These are phyloP conservation scores for Gastrophysa polygoni DNA, from an alignment of 2,888 invertebrate genomes.

Conservation along the genomic window DNA sequence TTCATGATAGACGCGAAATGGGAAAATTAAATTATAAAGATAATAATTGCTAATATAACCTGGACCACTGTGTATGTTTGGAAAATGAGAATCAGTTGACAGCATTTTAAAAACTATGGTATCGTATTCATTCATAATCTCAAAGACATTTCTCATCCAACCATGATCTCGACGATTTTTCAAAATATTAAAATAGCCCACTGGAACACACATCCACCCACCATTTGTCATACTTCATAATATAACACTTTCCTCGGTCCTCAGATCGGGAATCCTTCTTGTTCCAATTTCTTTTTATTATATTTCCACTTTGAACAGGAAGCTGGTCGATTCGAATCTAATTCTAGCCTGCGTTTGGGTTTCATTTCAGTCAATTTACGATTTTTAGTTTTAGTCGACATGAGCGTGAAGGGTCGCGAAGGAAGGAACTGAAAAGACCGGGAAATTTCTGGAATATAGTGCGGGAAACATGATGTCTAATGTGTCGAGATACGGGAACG, in stretches of 20 bases:
- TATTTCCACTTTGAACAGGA: slow-evolving; percentile 39
- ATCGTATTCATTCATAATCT: too few species aligned
- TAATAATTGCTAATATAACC: too few species aligned
- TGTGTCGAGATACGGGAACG: slow-evolving; percentile 26
- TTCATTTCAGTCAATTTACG: slow-evolving; percentile 1
- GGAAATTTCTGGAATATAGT: slow-evolving; percentile 5
- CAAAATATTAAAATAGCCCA: slow-evolving; percentile 16
- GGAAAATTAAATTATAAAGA: too few species aligned
- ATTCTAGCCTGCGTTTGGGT: slow-evolving; percentile 30
- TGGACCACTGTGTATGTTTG: too few species aligned
- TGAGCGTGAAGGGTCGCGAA: slow-evolving; percentile 4
- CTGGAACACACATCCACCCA: slow-evolving; percentile 15
- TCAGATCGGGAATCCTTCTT: slow-evolving; percentile 25
- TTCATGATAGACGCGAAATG: too few species aligned
- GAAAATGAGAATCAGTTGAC: too few species aligned
- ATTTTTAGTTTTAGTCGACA: slow-evolving; percentile 9
- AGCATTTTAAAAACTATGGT: too few species aligned
- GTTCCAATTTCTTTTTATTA: slow-evolving; percentile 35
- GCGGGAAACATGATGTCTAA: slow-evolving; percentile 19
- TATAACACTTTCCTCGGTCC: too few species aligned
- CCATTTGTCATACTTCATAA: slow-evolving; percentile 40
- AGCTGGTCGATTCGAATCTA: slow-evolving; percentile 45
- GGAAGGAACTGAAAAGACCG: slow-evolving; percentile 11
- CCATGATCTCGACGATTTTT: slow-evolving; percentile 7
- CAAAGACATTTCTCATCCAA: background rate